Evolutionary conservation across 2,797 vertebrate species (phyloP).

Genomic region (Enteromius fasciolatus): DNA sequence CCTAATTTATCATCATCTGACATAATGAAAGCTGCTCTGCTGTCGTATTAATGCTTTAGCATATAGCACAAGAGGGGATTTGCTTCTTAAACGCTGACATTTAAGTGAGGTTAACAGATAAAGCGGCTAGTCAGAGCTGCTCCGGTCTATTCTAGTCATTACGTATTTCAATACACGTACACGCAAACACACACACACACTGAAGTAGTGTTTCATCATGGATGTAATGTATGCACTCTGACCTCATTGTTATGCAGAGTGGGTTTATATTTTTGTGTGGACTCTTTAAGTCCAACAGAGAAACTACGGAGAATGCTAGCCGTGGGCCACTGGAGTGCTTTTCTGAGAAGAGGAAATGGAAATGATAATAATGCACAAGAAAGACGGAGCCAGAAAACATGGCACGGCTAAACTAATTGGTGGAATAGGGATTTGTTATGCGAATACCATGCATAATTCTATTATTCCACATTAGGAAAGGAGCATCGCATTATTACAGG

Average conservation of each 20-base stretch:
- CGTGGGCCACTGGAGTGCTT: slow-evolving; percentile 54
- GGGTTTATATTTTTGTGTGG: slow-evolving; percentile 61
- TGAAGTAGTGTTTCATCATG: slow-evolving; percentile 30
- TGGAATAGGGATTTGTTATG: slow-evolving; percentile 52
- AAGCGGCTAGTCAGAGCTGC: not conserved
- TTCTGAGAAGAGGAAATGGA: slow-evolving; percentile 51
- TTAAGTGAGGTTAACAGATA: slow-evolving; percentile 24
- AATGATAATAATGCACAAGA: slow-evolving; percentile 52
- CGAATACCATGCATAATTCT: slow-evolving; percentile 52
- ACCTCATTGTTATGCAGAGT: slow-evolving; percentile 62
- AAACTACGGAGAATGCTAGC: slow-evolving; percentile 49
- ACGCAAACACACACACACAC: not conserved
- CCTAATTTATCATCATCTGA: slow-evolving; percentile 53
- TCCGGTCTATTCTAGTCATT: slow-evolving; percentile 1
- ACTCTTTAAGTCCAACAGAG: slow-evolving; percentile 43
- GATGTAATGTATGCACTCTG: slow-evolving; percentile 56
- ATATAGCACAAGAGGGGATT: slow-evolving; percentile 17
- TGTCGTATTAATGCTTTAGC: slow-evolving; percentile 44
- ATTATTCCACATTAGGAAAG: slow-evolving; percentile 55
- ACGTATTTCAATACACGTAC: slow-evolving; percentile 17
- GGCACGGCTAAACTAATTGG: slow-evolving; percentile 56
- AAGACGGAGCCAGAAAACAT: slow-evolving; percentile 43
- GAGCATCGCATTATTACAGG: slow-evolving; percentile 26
- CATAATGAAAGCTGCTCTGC: slow-evolving; percentile 21
- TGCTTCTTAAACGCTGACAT: slow-evolving; percentile 31